Percentiles rank a stretch among this genome's conserved stretches.
These are phyloP conservation scores for Saccostrea cuccullata DNA, from an alignment of 1,140 invertebrate species.

Conservation along the genomic window DNA sequence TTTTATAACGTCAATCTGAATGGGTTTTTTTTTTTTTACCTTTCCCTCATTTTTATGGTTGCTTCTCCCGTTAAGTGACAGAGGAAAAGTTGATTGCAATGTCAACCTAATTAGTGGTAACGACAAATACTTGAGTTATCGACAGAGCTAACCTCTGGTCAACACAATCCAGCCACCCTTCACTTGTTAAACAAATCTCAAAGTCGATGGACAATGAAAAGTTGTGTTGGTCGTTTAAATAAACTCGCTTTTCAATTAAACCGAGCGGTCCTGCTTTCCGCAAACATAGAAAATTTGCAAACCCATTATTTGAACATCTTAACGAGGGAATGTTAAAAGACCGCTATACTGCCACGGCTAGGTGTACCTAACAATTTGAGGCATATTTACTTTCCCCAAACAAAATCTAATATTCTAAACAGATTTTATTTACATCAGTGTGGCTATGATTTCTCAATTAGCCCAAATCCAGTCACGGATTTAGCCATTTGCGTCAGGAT, in stretches of 20 bases:
- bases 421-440: constrained; percentile 36
- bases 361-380: neutral
- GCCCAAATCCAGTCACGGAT: neutral
- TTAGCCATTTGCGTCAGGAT: constrained; percentile 27
- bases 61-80: neutral
- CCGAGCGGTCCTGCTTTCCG: constrained; percentile 14
- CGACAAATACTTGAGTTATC: neutral
- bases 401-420: constrained; percentile 37
- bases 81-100: constrained; percentile 9
- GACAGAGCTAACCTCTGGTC: neutral
- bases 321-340: constrained; percentile 31
- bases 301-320: constrained; percentile 35
- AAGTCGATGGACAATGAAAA: constrained; percentile 26
- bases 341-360: neutral
- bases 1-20: neutral
- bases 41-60: neutral
- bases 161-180: neutral
- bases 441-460: constrained; percentile 29
- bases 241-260: constrained; percentile 29
- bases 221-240: constrained; percentile 24
- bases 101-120: neutral
- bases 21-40: neutral
- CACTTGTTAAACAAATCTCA: constrained; percentile 19
- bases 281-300: constrained; percentile 15
- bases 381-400: constrained; percentile 43